Base-by-base conservation (phyloP, 2,888 invertebrate species). In the Oscheius sp. region DNA sequence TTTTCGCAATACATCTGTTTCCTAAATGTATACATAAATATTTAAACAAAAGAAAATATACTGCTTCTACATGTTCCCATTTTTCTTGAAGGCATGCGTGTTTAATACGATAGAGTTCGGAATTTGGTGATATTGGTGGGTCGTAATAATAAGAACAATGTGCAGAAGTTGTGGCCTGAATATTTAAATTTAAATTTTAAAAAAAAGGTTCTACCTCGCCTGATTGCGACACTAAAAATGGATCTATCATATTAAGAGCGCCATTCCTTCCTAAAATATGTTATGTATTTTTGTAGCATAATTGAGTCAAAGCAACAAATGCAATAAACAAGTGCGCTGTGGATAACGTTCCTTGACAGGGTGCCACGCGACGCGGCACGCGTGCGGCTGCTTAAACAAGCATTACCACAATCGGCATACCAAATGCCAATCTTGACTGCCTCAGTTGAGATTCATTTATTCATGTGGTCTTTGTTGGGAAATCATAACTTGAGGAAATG, bases 381-480 rank as follows among this genome's bases (percentile, higher is more conserved):
- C 61, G 54, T 51, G 67, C 61, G 20, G 45, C 26, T 41, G 61
- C 30, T 62, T 32, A 47, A 32, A 22, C 62, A 41, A 30, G 22
- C 64, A 14, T 56, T 59, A 59, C 59, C 59, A 41, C 41, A 59
- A 59, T 59, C 59, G 56, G 59, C 44, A 41, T 12, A 24, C 44
- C n/a, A n/a, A 32, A 17, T 47, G 47, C 17, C 33, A 32, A 20
- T 54, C 14, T 33, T 32, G 54, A 33, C 17, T 20, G n/a, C 36
- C n/a, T 54, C 9, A 24, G 20, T 20, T 47, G 5, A 9, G 5
- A 24, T 47, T 22, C 47, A 24, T 12, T 20, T 47, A 24, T 47
- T 9, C 47, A 47, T n/a, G n/a, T n/a, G n/a, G n/a, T n/a, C n/a
- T n/a, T n/a, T n/a, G n/a, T n/a, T n/a, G n/a, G n/a, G n/a, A n/a